Evolutionary conservation across 2,113 vertebrate genomes (phyloP).

Genomic region (Protobothrops flavoviridis): DNA sequence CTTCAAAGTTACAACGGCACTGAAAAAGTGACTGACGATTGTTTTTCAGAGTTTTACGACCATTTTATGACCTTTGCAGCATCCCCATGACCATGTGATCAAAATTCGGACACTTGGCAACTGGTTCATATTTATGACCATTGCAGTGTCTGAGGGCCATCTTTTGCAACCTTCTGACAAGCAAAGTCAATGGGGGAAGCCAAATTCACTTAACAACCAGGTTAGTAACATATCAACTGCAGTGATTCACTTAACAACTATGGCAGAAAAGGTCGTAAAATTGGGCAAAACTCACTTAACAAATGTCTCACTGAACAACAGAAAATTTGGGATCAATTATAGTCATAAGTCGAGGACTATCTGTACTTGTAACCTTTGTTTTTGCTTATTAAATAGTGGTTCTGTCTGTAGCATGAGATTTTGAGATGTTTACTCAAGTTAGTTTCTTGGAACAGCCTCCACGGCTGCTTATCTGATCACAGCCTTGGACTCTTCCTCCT

Average conservation of each 20-base stretch:
- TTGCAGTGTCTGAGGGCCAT: not conserved
- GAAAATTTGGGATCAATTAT: not conserved
- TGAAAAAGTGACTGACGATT: not conserved
- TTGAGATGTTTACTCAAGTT: not conserved
- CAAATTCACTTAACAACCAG: not conserved
- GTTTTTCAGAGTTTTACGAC: not conserved
- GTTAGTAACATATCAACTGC: not conserved
- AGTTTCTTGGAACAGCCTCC: not conserved
- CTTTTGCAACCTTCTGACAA: not conserved
- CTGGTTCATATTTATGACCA: not conserved
- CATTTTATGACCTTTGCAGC: not conserved
- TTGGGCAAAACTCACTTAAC: not conserved
- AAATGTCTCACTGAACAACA: not conserved
- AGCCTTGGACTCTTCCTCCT: not conserved
- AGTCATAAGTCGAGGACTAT: not conserved
- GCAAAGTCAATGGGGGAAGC: not conserved
- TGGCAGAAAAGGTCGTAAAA: not conserved
- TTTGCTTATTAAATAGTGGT: not conserved
- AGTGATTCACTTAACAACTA: not conserved
- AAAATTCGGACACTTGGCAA: not conserved
- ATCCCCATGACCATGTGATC: not conserved
- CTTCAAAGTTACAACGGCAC: not conserved
- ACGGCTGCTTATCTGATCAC: not conserved
- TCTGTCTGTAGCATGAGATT: not conserved
- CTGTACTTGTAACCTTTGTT: not conserved